Evolutionary conservation across 2,113 vertebrate species (phyloP).

Genomic region (Dolichallabes microphthalmus): DNA sequence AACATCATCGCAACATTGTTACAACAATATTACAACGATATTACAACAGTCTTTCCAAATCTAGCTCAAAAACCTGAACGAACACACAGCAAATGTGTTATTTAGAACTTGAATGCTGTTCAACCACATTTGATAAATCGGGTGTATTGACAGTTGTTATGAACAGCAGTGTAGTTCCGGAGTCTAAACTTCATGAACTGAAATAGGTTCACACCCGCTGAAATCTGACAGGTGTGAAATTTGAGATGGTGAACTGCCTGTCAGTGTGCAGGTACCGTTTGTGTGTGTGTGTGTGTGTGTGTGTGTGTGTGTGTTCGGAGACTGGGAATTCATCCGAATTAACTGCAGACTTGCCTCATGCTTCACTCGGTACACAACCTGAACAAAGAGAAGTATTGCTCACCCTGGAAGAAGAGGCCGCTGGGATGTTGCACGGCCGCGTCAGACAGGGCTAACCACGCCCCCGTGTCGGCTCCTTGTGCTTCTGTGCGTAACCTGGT

Average conservation of each 20-base stretch:
- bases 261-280: not conserved
- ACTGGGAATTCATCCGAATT: not conserved
- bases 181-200: not conserved
- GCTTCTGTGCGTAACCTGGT: constrained; percentile 72
- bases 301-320: not conserved
- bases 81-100: not conserved
- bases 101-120: not conserved
- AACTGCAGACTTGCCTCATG: not conserved
- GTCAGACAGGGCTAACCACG: constrained; percentile 72
- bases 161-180: not conserved
- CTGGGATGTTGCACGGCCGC: constrained; percentile 66
- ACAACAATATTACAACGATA: no score
- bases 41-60: not conserved
- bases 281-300: not conserved
- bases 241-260: not conserved
- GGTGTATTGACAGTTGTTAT: not conserved
- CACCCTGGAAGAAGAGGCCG: constrained; percentile 80
- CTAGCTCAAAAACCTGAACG: not conserved
- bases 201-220: not conserved
- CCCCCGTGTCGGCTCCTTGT: constrained; percentile 77
- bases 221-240: not conserved
- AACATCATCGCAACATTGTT: no score
- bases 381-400: constrained; percentile 14
- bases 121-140: not conserved
- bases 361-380: no score